Conservation (phyloP, 2,113 vertebrate species). For the Aphyosemion australe region DNA sequence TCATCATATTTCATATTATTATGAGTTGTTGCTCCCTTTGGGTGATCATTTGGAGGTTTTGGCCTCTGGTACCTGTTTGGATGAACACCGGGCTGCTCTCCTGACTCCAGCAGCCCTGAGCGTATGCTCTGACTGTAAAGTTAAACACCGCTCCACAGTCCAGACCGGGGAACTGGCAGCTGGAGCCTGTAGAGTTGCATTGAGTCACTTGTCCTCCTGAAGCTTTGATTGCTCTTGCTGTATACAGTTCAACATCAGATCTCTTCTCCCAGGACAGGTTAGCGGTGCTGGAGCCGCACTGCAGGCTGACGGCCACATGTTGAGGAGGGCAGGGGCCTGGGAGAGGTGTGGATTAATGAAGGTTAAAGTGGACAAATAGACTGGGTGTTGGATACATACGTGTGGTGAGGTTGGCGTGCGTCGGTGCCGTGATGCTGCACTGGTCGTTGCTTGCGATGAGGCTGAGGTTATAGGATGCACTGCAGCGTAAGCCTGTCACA, state of each 20-base stretch:
- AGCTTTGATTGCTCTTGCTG: slow-evolving; percentile 24
- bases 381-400: slow-evolving; percentile 55
- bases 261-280: slow-evolving; percentile 66
- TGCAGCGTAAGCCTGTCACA: slow-evolving; percentile 65
- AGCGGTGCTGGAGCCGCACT: slow-evolving; percentile 53
- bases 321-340: slow-evolving; percentile 72
- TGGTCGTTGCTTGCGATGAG: slow-evolving; percentile 62
- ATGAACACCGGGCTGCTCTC: slow-evolving; percentile 38
- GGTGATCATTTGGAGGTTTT: neutral
- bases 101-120: slow-evolving; percentile 55
- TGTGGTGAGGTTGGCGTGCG: slow-evolving; percentile 55
- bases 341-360: neutral
- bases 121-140: slow-evolving; percentile 62
- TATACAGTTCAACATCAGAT: slow-evolving; percentile 56
- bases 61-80: slow-evolving; percentile 61
- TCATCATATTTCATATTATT: too few relatives aligned
- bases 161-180: slow-evolving; percentile 60
- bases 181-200: slow-evolving; percentile 51
- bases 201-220: slow-evolving; percentile 28
- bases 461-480: slow-evolving; percentile 69
- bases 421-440: slow-evolving; percentile 54
- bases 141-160: slow-evolving; percentile 71
- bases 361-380: neutral
- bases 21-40: too few relatives aligned
- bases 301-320: slow-evolving; percentile 46